phyloP scores from a whole-genome alignment of 2,797 vertebrate species.

The Tiaroga cobitis region DNA sequence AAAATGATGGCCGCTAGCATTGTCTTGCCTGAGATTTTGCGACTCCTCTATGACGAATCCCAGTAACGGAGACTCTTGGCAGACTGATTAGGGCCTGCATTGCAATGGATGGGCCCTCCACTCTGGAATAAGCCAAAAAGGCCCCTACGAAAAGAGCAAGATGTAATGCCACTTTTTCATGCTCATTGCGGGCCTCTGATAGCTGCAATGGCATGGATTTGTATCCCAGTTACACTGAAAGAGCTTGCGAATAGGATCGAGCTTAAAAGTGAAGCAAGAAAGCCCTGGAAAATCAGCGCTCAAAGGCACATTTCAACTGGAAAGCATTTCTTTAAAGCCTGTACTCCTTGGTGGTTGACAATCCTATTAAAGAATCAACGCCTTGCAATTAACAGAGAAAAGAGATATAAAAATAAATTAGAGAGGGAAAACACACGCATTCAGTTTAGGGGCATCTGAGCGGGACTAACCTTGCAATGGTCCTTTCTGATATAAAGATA shows the following conservation, averaged over 20 bases:
- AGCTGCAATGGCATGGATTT: slow-evolving; percentile 82
- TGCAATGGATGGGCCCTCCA: slow-evolving; percentile 61
- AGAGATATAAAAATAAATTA: slow-evolving; percentile 68
- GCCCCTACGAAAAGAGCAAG: slow-evolving; percentile 72
- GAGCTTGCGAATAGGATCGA: slow-evolving; percentile 81
- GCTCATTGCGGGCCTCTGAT: slow-evolving; percentile 81
- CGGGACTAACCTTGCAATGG: slow-evolving; percentile 68
- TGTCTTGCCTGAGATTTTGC: slow-evolving; percentile 74
- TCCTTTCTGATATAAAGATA: slow-evolving; percentile 67
- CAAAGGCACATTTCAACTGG: slow-evolving; percentile 84
- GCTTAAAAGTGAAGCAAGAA: slow-evolving; percentile 85
- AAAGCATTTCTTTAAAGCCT: slow-evolving; percentile 84
- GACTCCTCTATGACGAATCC: slow-evolving; percentile 79
- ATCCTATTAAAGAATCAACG: slow-evolving; percentile 84
- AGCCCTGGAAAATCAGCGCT: slow-evolving; percentile 84
- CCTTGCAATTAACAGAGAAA: slow-evolving; percentile 82
- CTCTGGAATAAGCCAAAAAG: slow-evolving; percentile 56
- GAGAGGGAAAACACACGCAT: slow-evolving; percentile 64
- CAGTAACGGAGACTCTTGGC: slow-evolving; percentile 77
- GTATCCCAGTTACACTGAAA: slow-evolving; percentile 85
- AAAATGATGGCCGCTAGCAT: slow-evolving; percentile 71
- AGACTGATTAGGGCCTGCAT: slow-evolving; percentile 67
- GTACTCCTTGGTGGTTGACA: slow-evolving; percentile 79
- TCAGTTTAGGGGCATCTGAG: slow-evolving; percentile 66
- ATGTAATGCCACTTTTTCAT: slow-evolving; percentile 82